Evolutionary conservation across 37 sponge, comb jelly and placozoan species (phyloP), one percentile per base, ranked within the genome.

Genomic region (Ianthella basta): DNA sequence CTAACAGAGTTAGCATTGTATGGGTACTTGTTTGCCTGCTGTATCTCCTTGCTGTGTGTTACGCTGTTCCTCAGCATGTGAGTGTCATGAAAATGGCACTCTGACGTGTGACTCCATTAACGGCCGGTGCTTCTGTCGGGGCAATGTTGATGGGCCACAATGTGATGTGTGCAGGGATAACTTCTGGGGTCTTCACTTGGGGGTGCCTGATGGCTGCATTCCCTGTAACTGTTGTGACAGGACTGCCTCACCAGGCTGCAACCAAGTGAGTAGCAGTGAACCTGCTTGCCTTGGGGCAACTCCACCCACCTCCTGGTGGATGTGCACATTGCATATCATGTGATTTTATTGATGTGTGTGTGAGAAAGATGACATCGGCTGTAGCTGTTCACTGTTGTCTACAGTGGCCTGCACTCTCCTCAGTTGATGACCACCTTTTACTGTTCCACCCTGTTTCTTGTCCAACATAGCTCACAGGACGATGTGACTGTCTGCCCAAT

Each of bases 401-500:
- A 10, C 4, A 13, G 29, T 29, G 64, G 4, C 10, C 10, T 61
- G 64, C 29, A 61, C 50, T 44, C 50, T 44, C 50, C n/a, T n/a
- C 59, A 57, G 15, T 57, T 57, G 59, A 64, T 16, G 23, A 30
- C 27, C 12, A 29, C 14, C 66, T 64, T 10, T 69, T 4, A 30
- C 34, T 35, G 18, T 6, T 69, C 33, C 32, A 30, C 4, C 34
- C 8, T 6, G 18, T 13, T 0, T 33, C 6, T 30, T 33, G 12
- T 2, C 70, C 70, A 50, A 32, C 37, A 1, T 63, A 92, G 94
- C 63, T 55, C 34, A 88, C 91, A 27, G 96, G 96, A 15, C 30
- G 56, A n/a, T 96, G 96, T 88, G 21, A 57, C 15, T 96, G 96
- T 83, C 83, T 72, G 30, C 63, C 60, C 5, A 88, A 90, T 70